Base-by-base conservation (phyloP, 2,888 invertebrate species). In the Melanostoma mellinum region DNA sequence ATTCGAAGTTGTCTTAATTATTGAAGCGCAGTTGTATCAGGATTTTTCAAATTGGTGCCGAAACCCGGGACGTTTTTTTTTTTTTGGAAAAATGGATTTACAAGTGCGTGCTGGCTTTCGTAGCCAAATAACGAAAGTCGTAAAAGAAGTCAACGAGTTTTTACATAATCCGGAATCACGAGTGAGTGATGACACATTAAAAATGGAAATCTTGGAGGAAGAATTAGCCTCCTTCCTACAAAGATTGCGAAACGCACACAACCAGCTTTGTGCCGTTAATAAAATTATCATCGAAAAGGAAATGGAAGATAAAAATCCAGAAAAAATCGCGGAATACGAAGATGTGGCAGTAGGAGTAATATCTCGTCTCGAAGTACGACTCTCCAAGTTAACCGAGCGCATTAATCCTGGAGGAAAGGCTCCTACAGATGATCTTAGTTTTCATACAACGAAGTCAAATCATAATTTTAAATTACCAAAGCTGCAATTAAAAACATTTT, bases 291-390 rank as follows among this genome's bases (percentile, higher is more conserved):
- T 50, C 32, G 32, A 55, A 20, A 53, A 53, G 6, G 35, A 53
- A 8, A 3, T 68, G 6, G 44, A 60, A n/a, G 30, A 71, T 30
- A 58, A 56, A 48, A 53, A 44, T 10, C 42, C 33, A 8, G 42
- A 52, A 6, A 68, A 56, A 46, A 42, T 46, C 20, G 36, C 46
- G 8, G 46, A 68, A 30, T 68, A 68, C 32, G 46, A 55, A 55
- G 35, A 55, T 32, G 46, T 30, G 36, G 65, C 65, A 0, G 9
- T 53, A 9, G 52, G 56, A 56, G 30, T 30, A 42, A 65, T 52
- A 32, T 6, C 9, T n/a, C 4, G 5, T 5, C 9, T 60, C 0
- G 50, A 50, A 32, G 50, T 50, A 50, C 30, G 50, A 33, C 9
- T 50, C 3, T 40, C 44, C n/a, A 60, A 60, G 6, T n/a, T 40